phyloP scores from a whole-genome alignment of 1,140 invertebrate genomes.

The Sminthurides bifidus region DNA sequence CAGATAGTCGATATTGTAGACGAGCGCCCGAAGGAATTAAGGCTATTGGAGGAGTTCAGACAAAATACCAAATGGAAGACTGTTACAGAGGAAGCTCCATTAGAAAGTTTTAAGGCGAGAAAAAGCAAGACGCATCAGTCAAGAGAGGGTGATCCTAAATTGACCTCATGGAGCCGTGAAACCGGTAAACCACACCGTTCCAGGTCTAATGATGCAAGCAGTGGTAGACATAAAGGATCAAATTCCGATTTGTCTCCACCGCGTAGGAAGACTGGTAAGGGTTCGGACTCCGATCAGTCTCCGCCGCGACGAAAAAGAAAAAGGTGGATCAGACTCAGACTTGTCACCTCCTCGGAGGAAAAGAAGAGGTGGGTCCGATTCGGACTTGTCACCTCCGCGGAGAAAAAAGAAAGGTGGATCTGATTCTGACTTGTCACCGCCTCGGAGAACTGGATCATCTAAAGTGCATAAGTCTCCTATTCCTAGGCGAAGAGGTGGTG shows the following conservation, averaged over 20 bases:
- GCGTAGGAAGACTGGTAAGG: slow-evolving; percentile 16
- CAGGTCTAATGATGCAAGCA: too few relatives aligned
- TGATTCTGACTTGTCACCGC: slow-evolving; percentile 17
- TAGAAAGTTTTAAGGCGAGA: slow-evolving; percentile 28
- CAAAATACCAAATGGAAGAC: slow-evolving; percentile 58
- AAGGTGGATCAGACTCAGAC: slow-evolving; percentile 17
- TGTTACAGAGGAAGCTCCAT: slow-evolving; percentile 36
- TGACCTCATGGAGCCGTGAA: too few relatives aligned
- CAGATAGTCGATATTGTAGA: slow-evolving; percentile 82
- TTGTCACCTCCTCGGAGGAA: slow-evolving; percentile 9
- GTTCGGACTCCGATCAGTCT: slow-evolving; percentile 30
- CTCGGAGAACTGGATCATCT: not conserved
- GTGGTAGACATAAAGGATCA: slow-evolving; percentile 4
- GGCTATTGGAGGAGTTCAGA: slow-evolving; percentile 49
- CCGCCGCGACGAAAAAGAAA: slow-evolving; percentile 22
- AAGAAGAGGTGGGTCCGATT: slow-evolving; percentile 29
- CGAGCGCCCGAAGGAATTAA: slow-evolving; percentile 60
- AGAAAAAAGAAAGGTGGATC: slow-evolving; percentile 17
- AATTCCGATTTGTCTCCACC: slow-evolving; percentile 32
- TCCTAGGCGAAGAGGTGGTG: slow-evolving; percentile 16
- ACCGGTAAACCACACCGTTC: too few relatives aligned
- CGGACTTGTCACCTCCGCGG: slow-evolving; percentile 36
- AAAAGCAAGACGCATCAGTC: slow-evolving; percentile 1
- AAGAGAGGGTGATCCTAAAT: too few relatives aligned
- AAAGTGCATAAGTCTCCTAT: not conserved